Evolutionary conservation across 1,140 invertebrate genomes (phyloP), one percentile per base, ranked within the genome.

Genomic region (Drosophila simulans): DNA sequence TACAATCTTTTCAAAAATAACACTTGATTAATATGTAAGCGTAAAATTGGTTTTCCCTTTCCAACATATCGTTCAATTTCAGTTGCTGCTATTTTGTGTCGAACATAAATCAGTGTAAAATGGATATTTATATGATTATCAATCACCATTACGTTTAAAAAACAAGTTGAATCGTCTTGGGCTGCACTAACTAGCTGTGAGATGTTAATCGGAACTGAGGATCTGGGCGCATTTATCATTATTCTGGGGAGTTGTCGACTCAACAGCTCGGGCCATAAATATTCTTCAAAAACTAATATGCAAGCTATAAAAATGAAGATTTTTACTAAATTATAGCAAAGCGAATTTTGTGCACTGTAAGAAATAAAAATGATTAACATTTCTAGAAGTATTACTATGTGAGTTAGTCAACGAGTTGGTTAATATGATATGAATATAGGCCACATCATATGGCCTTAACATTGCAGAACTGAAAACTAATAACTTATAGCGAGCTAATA

Each of bases 201-300:
- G 71, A 75, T 75, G 71, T 64, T 75, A 66, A 75, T 75, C 72
- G 71, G 42, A 57, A 37, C 15, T 49, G 46, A 43, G 54, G 59
- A 74, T 56, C 72, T 51, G 25, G 43, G 49, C 20, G 73, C 66
- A 75, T 75, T 75, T 75, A 75, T 75, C 72, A 75, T 70, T 75
- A 75, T 66, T 75, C 72, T 65, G 65, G 72, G 60, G 60, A 75
- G 71, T 71, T 71, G 72, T 75, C 72, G 72, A 65, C 59, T 75
- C 60, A 75, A 75, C 72, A 75, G 72, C 59, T 75, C 27, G 27
- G 40, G 49, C 54, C 45, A 75, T 75, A 75, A 75, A 75, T 75
- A 57, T 48, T 48, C 66, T 35, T 70, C 64, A 70, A 69, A 70
- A 70, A 69, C 66, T 70, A 69, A 70, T 70, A 70, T 70, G 66